Conservation (phyloP, 2,888 invertebrate species). For the Zootermopsis nevadensis region DNA sequence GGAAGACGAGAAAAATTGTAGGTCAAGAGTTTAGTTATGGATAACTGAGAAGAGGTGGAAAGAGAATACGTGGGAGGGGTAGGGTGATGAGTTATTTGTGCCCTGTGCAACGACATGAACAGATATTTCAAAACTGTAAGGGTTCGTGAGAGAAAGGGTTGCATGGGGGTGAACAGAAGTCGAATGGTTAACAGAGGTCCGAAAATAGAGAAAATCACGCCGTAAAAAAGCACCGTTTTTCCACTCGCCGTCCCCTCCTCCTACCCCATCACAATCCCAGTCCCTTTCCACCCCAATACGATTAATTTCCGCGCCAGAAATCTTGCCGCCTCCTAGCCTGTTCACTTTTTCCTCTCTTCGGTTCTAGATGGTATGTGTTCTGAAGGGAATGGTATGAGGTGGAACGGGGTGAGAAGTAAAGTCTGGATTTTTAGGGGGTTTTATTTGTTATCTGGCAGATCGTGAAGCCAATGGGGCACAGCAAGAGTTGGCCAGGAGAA, state of each 20-base stretch:
- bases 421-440: constrained; percentile 32
- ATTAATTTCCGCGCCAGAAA: constrained; percentile 51
- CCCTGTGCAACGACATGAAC: constrained; percentile 43
- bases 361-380: constrained; percentile 34
- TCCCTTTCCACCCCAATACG: constrained; percentile 30
- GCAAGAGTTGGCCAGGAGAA: constrained; percentile 31
- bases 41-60: neutral
- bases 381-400: neutral
- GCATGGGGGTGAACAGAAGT: constrained; percentile 23
- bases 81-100: constrained; percentile 45
- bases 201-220: constrained; percentile 41
- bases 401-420: constrained; percentile 11
- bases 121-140: constrained; percentile 48
- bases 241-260: neutral
- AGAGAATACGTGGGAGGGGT: constrained; percentile 10
- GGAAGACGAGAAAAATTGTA: constrained; percentile 6
- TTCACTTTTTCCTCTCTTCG: constrained; percentile 44
- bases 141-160: constrained; percentile 20
- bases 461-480: constrained; percentile 48
- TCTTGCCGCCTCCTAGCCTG: constrained; percentile 44
- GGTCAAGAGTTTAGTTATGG: constrained; percentile 32
- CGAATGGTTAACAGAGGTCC: constrained; percentile 30
- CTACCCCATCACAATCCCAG: constrained; percentile 22
- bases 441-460: constrained; percentile 49
- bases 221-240: constrained; percentile 37